Evolutionary conservation across 2,113 vertebrate genomes (phyloP), one percentile per base, ranked within the genome.

Genomic region (Castor canadensis): DNA sequence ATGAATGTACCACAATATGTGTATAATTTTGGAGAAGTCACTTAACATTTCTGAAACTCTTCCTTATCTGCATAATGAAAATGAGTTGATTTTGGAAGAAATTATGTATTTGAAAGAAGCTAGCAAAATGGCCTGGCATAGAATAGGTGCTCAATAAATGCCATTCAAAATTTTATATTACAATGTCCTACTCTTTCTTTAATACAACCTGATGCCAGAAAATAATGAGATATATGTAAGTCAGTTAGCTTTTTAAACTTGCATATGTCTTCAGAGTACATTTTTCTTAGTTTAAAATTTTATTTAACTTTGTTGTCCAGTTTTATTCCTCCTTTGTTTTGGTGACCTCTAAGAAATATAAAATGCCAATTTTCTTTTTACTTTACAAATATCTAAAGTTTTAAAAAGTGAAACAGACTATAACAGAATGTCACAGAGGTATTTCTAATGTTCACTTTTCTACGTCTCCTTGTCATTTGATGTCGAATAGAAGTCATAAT

Each of bases 401-500:
- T 94, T 95, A 35, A 89, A 91, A 89, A 56, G 35, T 58, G 81
- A 84, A 93, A 17, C 40, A 79, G 40, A 76, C 24, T 81, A n/a
- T 73, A 91, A 52, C 30, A 94, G 32, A 93, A 91, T 87, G 43
- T 83, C 88, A 95, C 38, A 80, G 67, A 86, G 67, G 72, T 83
- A 83, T 9, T 77, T 86, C 43, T 93, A 92, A 80, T 85, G 38
- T 40, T 54, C 32, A 43, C 4, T 73, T 95, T 91, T 52, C 12
- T 80, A 3, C 75, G 45, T 92, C 88, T 94, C 60, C 54, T 94
- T 93, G 79, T 93, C 58, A 84, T 91, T 72, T 91, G 47, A 89
- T 87, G 75, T 89, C 86, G 94, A 91, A 89, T 71, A 93, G 90
- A 96, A 96, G 38, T 94, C 82, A 82, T 66, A 95, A 67, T 9